Evolutionary conservation across 2,797 vertebrate genomes (phyloP).

Genomic region (Pangasius macronema): DNA sequence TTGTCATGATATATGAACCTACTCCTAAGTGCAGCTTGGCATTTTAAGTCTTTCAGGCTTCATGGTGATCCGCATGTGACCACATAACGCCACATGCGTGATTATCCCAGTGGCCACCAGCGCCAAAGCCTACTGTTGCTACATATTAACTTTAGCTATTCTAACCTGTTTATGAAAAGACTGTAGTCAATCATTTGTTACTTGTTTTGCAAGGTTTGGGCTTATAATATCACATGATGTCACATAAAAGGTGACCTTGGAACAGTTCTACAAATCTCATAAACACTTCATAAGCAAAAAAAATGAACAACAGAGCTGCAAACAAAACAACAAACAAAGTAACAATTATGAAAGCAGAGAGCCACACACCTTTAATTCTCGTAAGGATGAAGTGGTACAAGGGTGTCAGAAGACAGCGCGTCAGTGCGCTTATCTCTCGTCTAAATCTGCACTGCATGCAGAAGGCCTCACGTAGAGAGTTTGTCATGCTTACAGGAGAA

Average conservation of each 20-base stretch:
- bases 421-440: neutral
- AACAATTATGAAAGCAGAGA: neutral
- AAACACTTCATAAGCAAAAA: neutral
- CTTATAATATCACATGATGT: neutral
- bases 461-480: neutral
- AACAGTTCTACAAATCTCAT: neutral
- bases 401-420: neutral
- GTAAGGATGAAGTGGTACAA: neutral
- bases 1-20: neutral
- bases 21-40: neutral
- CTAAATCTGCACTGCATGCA: neutral
- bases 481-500: slow-evolving; percentile 30
- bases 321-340: neutral
- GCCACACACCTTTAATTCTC: slow-evolving; percentile 42
- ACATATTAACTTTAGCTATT: slow-evolving; percentile 19
- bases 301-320: neutral
- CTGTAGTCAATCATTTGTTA: slow-evolving; percentile 40
- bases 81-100: neutral
- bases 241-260: slow-evolving; percentile 9
- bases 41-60: neutral
- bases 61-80: no score
- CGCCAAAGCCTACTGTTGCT: neutral
- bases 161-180: slow-evolving; percentile 12
- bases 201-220: neutral
- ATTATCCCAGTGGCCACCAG: neutral